Base-by-base conservation (phyloP, 2,797 vertebrate species). In the Myripristis jacobus region DNA sequence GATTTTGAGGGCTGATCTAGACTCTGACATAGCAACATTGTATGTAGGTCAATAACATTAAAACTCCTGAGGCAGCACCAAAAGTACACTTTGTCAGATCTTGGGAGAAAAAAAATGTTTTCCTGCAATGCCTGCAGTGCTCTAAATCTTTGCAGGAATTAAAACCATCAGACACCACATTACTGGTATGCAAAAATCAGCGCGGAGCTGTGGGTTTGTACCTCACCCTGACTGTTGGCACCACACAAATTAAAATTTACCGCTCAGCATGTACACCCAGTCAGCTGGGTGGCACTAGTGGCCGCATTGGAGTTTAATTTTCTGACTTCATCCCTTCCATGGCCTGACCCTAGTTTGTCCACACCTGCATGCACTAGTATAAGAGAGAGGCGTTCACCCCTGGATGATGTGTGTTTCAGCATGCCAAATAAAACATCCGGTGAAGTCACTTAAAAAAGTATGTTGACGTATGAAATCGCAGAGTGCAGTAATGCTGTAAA, bases 41-140 rank as follows among this genome's bases (percentile, higher is more conserved):
- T 83, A 87, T 89, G 77, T 88, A 87, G 88, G 90, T 90, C 89
- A 91, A 46, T 75, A 48, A 65, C 72, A 69, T 73, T 78, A 9
- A 60, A 84, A 53, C 46, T 18, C 24, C 27, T 5, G n/a, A 56
- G 53, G 41, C 41, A 43, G 41, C 15, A 16, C 41, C 15, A 46
- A 47, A 79, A 56, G 36, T 52, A 51, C 21, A 51, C 48, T 43
- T 43, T 16, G 41, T 43, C 13, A 43, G 48, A 51, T 51, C 48
- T 24, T 24, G 48, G n/a, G 46, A 57, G 55, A 36, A 61, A n/a
- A 61, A n/a, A 25, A 75, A 19, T 51, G 48, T 63, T 38, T 7
- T 25, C 16, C 0, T 60, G 51, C 19, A 19, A 1, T n/a, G 27
- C 4, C 41, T 21, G 24, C 25, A 10, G n/a, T 51, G n/a, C 48